Conservation (phyloP, 1,140 invertebrate species). For the Aricia agestis region DNA sequence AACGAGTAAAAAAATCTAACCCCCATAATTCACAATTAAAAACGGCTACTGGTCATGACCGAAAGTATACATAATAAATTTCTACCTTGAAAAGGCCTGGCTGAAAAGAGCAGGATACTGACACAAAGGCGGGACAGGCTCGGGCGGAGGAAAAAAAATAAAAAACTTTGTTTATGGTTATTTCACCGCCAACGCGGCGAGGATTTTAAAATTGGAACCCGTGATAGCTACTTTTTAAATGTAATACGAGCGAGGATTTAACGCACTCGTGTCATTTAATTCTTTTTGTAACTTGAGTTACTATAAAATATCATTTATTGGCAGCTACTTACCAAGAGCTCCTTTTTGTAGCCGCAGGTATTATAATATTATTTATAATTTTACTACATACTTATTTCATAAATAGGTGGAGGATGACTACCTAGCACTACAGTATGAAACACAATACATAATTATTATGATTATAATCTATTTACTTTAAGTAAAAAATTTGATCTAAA, state of each 20-base stretch:
- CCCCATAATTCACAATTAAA: slow-evolving; percentile 74
- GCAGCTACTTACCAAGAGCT: background rate
- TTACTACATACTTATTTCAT: background rate
- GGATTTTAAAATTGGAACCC: slow-evolving; percentile 61
- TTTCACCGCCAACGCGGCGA: slow-evolving; percentile 65
- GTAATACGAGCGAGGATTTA: slow-evolving; percentile 19
- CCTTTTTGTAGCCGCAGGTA: background rate
- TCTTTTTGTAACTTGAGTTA: slow-evolving; percentile 1
- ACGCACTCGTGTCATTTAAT: slow-evolving; percentile 15
- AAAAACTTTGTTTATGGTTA: slow-evolving; percentile 65
- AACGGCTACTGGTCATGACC: slow-evolving; percentile 71
- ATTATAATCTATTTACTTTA: no score
- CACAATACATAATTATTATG: no score
- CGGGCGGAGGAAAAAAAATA: slow-evolving; percentile 48
- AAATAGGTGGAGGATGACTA: no score
- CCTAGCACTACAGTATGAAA: no score
- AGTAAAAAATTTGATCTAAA: no score
- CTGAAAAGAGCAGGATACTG: slow-evolving; percentile 69
- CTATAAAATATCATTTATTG: slow-evolving; percentile 4
- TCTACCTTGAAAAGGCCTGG: slow-evolving; percentile 69
- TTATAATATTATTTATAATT: background rate
- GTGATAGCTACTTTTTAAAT: slow-evolving; percentile 19
- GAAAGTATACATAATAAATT: slow-evolving; percentile 72
- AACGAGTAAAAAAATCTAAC: slow-evolving; percentile 58
- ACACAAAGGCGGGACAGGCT: slow-evolving; percentile 56